Evolutionary conservation across 2,888 invertebrate genomes (phyloP), one percentile per base, ranked within the genome.

Genomic region (Diogma glabrata): DNA sequence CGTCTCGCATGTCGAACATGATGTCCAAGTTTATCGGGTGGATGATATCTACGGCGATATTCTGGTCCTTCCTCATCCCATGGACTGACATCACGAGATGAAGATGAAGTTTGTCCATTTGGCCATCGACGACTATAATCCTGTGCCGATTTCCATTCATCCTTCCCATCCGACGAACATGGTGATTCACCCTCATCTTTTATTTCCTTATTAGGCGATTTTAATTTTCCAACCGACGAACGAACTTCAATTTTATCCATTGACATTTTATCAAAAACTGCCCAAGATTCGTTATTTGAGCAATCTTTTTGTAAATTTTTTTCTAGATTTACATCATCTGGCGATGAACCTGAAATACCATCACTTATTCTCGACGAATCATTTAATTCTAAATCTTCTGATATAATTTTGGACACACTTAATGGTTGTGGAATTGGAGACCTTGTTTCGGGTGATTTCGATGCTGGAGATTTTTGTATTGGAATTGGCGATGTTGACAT

Each of bases 81-180:
- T 3, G 86, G 84, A 46, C 87, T 84, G 19, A 82, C 79, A 63
- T 88, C 87, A 1, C 87, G 73, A 0, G 84, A 84, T 7, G 83
- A 83, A 1, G 84, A 84, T 0, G 84, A 82, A 1, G 82, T 78
- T 65, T 80, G 80, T 16, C 76, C 77, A 66, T 72, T 74, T 59
- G 62, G 74, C 74, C 76, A 70, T 57, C 77, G 63, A 49, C 70
- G 72, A 2, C 69, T 72, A 3, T 72, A 72, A 54, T 73, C 72
- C 6, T 64, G 59, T 60, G 66, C 58, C 51, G 68, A 67, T 53
- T 69, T 68, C 72, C 75, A 76, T 12, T 76, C 75, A 28, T 82
- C 80, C 50, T 79, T 79, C 1, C 83, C 84, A 69, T 87, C 87
- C 1, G 85, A 84, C 1, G 87, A 87, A 76, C 84, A 86, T 1